A percentile compares a stretch with the other conserved stretches of the same genome.
Conservation (phyloP, 2,113 vertebrate genomes). For the Phoenicopterus ruber region DNA sequence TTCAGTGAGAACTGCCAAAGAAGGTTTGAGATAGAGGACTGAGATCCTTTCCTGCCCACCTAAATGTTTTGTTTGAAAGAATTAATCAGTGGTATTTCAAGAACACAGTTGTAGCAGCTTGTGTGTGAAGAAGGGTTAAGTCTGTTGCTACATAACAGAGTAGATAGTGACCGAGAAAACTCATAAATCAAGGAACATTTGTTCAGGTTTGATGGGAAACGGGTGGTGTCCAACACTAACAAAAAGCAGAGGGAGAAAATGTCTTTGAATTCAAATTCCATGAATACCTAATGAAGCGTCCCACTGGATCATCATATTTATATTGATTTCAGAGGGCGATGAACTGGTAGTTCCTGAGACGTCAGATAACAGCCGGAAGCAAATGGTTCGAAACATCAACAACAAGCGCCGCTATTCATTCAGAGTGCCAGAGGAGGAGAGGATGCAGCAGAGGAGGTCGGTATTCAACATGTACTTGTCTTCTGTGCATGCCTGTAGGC, state of each 20-base stretch:
- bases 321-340: slow-evolving; percentile 86
- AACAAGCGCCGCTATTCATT: slow-evolving; percentile 97
- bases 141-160: neutral
- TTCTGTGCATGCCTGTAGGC: neutral
- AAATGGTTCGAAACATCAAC: slow-evolving; percentile 96
- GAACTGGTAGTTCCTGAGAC: slow-evolving; percentile 97
- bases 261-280: neutral
- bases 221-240: neutral
- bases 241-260: neutral
- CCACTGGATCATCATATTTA: neutral
- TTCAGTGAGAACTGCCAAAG: neutral
- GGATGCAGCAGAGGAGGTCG: slow-evolving; percentile 94
- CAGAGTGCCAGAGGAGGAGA: slow-evolving; percentile 94
- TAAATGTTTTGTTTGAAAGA: neutral
- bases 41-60: neutral
- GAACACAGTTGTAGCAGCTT: neutral
- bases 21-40: neutral
- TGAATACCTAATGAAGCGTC: neutral
- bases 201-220: neutral
- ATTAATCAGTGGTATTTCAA: neutral
- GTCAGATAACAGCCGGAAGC: slow-evolving; percentile 96
- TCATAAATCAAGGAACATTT: neutral
- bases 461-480: slow-evolving; percentile 6
- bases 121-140: neutral
- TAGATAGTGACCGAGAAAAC: neutral